A percentile compares a stretch with the other conserved stretches of the same genome.
Conservation (phyloP, 2,888 invertebrate species). For the Griposia aprilina region DNA sequence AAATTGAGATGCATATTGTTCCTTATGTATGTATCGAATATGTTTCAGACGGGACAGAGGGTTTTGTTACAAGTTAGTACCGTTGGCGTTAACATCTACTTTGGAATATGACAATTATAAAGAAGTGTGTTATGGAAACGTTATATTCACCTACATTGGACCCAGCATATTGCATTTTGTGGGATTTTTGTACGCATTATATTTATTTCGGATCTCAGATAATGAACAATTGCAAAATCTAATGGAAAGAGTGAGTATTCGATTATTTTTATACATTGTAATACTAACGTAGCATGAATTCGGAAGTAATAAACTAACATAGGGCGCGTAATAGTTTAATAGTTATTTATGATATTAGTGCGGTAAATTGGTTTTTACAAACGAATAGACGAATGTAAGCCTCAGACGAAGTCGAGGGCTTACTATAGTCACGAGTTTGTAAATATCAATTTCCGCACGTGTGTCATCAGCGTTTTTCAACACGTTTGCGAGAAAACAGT, state of each 20-base stretch:
- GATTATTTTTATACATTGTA: not conserved
- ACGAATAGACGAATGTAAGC: too few relatives aligned
- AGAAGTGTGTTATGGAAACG: conserved; percentile 93
- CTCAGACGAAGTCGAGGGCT: too few relatives aligned
- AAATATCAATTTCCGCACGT: too few relatives aligned
- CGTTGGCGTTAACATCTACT: conserved; percentile 83
- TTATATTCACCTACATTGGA: conserved; percentile 93
- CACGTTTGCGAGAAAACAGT: too few relatives aligned
- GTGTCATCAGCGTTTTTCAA: too few relatives aligned
- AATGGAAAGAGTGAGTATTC: conserved; percentile 93
- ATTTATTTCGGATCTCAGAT: conserved; percentile 94
- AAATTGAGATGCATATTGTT: not conserved
- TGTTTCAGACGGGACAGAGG: conserved; percentile 92
- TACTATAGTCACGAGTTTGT: too few relatives aligned
- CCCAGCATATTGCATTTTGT: conserved; percentile 93
- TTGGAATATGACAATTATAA: conserved; percentile 89
- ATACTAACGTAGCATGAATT: not conserved
- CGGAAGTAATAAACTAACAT: not conserved
- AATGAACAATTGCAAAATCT: conserved; percentile 96
- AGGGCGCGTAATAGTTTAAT: not conserved
- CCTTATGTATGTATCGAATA: not conserved
- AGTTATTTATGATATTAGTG: too few relatives aligned
- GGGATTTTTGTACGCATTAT: conserved; percentile 94
- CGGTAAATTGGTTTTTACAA: too few relatives aligned
- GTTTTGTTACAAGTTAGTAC: conserved; percentile 92